These are phyloP conservation scores for Bothrops jararaca DNA, from an alignment of 2,113 vertebrate species.

Conservation along the genomic window DNA sequence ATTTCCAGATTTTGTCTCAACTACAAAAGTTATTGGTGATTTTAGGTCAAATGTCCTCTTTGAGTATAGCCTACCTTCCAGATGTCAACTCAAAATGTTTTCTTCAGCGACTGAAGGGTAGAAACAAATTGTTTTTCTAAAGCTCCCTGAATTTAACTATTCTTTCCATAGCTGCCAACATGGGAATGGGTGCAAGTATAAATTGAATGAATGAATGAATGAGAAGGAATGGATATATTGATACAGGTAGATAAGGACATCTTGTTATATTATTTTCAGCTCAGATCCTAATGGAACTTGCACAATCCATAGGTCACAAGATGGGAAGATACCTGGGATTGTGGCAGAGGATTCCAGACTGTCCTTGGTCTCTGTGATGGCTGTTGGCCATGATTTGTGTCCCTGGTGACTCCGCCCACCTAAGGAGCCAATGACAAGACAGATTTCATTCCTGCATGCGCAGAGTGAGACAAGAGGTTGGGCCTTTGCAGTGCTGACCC, in stretches of 20 bases:
- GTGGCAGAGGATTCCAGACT: constrained; percentile 70
- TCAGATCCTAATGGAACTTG: not conserved
- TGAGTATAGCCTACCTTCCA: not conserved
- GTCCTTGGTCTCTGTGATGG: constrained; percentile 72
- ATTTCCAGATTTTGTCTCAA: not conserved
- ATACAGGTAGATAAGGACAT: not conserved
- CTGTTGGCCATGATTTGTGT: constrained; percentile 89
- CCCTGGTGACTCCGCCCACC: constrained; percentile 78
- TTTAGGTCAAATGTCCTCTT: not conserved
- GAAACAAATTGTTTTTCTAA: not conserved
- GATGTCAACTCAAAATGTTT: not conserved
- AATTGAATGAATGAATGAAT: not conserved
- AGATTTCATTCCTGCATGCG: rapidly evolving
- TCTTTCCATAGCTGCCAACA: not conserved
- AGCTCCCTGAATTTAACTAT: not conserved
- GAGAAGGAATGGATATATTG: not conserved
- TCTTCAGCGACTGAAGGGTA: not conserved
- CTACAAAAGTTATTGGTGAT: not conserved
- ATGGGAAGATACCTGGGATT: constrained; percentile 67
- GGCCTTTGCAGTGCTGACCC: not conserved
- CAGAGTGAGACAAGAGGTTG: not conserved
- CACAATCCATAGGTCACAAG: not conserved
- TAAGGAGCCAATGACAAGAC: constrained; percentile 24
- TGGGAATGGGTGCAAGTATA: not conserved
- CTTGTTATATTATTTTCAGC: not conserved